Percentiles rank a stretch among this genome's conserved stretches.
Conservation (phyloP, 2,797 vertebrate species). For the Arnoldichthys spilopterus region DNA sequence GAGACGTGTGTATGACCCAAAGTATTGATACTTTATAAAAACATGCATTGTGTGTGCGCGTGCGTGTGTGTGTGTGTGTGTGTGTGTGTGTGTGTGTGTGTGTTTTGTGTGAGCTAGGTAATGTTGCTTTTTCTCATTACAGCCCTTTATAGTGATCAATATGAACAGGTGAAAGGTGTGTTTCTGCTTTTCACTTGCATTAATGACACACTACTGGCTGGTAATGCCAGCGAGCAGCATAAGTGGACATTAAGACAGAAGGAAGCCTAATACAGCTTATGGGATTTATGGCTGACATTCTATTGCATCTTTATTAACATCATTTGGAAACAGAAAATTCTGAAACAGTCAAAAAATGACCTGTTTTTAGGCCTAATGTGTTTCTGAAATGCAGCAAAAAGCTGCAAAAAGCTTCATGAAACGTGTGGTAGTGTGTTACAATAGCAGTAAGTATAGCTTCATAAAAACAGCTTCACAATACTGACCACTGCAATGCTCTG, state of each 20-base stretch:
- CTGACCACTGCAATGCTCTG: slow-evolving; percentile 1
- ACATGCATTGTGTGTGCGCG: too few relatives aligned
- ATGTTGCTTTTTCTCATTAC: slow-evolving; percentile 4
- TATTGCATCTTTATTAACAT: too few relatives aligned
- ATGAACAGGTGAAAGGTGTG: neutral
- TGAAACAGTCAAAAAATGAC: too few relatives aligned
- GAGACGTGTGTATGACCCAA: too few relatives aligned
- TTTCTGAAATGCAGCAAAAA: too few relatives aligned
- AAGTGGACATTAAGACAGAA: neutral
- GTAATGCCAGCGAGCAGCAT: neutral
- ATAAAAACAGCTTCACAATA: neutral
- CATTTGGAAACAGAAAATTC: too few relatives aligned
- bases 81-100: too few relatives aligned
- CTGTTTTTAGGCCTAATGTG: neutral
- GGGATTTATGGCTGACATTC: slow-evolving; percentile 1
- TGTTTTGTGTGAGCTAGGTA: too few relatives aligned
- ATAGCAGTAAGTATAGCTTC: slow-evolving; percentile 16
- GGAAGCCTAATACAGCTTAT: neutral
- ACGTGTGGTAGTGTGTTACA: neutral
- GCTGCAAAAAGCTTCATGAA: too few relatives aligned
- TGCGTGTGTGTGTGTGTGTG: too few relatives aligned
- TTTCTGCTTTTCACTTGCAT: slow-evolving; percentile 20
- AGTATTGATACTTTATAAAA: too few relatives aligned
- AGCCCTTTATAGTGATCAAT: neutral
- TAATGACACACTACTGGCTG: slow-evolving; percentile 11